phyloP scores from a whole-genome alignment of 2,888 invertebrate genomes.

The Pachymerium ferrugineum region DNA sequence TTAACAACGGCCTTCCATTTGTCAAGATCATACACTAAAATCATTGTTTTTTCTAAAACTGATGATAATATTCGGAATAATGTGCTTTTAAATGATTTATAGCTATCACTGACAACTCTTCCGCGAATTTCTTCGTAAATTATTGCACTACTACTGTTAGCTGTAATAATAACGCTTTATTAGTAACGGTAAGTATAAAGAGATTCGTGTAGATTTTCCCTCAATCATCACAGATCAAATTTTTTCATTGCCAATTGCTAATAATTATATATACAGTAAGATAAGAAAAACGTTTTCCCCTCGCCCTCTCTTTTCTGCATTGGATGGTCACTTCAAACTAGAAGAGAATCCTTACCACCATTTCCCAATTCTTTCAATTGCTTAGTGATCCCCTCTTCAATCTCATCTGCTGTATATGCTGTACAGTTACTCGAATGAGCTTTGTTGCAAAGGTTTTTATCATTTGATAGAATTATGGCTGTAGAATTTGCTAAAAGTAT shows the following conservation, averaged over 20 bases:
- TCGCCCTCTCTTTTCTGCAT: no score
- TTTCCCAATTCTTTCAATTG: background rate
- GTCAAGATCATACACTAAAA: constrained; percentile 30
- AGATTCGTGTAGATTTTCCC: no score
- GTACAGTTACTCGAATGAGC: constrained; percentile 41
- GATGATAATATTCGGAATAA: background rate
- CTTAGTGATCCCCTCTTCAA: background rate
- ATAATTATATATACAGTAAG: no score
- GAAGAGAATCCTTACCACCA: background rate
- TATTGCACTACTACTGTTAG: background rate
- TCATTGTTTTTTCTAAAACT: background rate
- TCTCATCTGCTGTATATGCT: constrained; percentile 30
- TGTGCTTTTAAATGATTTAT: constrained; percentile 11
- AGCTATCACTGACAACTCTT: background rate
- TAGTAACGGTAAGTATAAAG: no score
- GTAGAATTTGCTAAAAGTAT: constrained; percentile 39
- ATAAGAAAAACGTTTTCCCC: no score
- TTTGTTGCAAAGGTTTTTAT: constrained; percentile 49
- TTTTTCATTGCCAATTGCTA: no score
- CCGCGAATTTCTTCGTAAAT: background rate
- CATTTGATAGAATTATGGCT: constrained; percentile 46
- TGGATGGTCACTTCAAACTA: no score
- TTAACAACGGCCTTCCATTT: constrained; percentile 44
- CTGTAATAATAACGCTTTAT: background rate
- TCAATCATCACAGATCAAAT: no score